Evolutionary conservation across 2,888 invertebrate genomes (phyloP), one percentile per base, ranked within the genome.

Genomic region (Ennomos fuscantarius): DNA sequence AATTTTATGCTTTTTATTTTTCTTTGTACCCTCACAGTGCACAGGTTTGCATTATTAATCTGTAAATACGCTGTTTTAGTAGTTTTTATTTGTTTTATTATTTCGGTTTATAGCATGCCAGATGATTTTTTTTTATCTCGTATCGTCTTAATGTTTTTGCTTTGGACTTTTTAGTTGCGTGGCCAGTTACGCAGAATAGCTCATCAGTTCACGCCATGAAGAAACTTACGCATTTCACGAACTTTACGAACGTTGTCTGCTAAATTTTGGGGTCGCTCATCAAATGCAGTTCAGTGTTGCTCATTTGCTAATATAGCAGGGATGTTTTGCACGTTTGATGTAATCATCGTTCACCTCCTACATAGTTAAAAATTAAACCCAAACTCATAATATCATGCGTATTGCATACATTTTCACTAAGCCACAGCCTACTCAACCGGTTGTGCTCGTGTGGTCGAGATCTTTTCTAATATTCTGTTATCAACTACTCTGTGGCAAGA

Each of bases 1-100:
- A 41, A 45, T 48, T 60, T 54, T 75, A 75, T 78, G 72, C 68
- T 71, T 66, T 72, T 67, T 67, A 60, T 63, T 66, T 61, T 61
- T 59, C 54, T 66, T 66, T 67, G 70, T 65, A 65, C 58, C 63
- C 54, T 70, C 71, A 72, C 70, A 68, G 49, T 65, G 70, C 72
- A 68, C 73, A 67, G 60, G 58, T 51, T 65, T 63, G 65, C 62
- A 63, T 60, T 51, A 62, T 67, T 63, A 64, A 65, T 63, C 46
- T 66, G 66, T 69, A 70, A 55, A 64, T 66, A 61, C 37, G 57
- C 57, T 65, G 61, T 57, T 24, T 55, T 58, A 13, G 51, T 48
- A 48, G 58, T 43, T 62, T 34, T 64, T 53, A 47, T 52, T 51
- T 51, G 32, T 41, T 54, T 62, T 60, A 52, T 55, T 51, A 50